These are phyloP conservation scores for Aselliscus stoliczkanus DNA, from an alignment of 2,797 vertebrate genomes.

Conservation along the genomic window DNA sequence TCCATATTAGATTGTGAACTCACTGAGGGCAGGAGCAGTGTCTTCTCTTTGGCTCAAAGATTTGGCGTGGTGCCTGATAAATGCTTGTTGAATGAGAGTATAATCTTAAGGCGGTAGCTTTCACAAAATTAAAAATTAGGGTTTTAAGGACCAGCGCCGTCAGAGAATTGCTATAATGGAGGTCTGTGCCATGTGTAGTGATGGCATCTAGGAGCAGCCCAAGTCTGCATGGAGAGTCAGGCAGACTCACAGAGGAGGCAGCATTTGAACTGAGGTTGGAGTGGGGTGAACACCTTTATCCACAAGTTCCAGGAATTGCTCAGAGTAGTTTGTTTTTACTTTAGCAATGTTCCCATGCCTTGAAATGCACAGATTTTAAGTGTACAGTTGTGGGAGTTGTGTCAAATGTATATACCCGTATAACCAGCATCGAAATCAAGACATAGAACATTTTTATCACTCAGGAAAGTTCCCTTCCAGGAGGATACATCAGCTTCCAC, in stretches of 20 bases:
- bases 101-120: background rate
- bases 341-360: background rate
- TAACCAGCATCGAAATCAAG: background rate
- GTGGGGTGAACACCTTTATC: background rate
- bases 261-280: background rate
- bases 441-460: background rate
- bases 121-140: background rate
- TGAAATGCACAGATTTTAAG: background rate
- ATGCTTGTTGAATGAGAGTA: background rate
- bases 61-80: background rate
- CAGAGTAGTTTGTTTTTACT: background rate
- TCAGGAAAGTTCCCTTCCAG: background rate
- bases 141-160: background rate
- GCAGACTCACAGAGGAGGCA: background rate
- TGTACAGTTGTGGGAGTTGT: background rate
- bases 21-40: background rate
- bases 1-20: background rate
- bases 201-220: background rate
- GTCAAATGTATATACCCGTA: background rate
- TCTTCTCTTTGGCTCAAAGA: background rate
- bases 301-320: background rate
- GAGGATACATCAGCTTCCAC: background rate
- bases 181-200: accelerated
- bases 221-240: background rate
- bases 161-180: too few relatives aligned